phyloP scores from a whole-genome alignment of 2,888 invertebrate species.

The Salpingus planirostris region DNA sequence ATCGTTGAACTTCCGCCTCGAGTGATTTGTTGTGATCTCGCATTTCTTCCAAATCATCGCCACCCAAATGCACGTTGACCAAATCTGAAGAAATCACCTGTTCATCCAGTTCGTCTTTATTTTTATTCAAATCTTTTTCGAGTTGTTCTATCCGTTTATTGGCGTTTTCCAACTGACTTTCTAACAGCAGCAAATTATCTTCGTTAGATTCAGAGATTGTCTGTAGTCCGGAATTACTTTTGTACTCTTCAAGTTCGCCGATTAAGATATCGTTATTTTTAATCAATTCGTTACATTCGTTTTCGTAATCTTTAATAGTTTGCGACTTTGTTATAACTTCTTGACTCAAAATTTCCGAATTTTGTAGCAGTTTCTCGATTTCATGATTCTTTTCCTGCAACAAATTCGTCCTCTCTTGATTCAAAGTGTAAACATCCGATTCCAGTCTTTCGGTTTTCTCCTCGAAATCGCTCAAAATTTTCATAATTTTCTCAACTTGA shows the following conservation, averaged over 20 bases:
- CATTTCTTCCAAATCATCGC: slow-evolving; percentile 11
- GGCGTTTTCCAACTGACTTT: slow-evolving; percentile 52
- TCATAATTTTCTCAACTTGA: slow-evolving; percentile 48
- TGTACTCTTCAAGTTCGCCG: slow-evolving; percentile 54
- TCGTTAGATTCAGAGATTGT: slow-evolving; percentile 66
- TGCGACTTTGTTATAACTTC: slow-evolving; percentile 34
- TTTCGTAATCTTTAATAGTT: slow-evolving; percentile 44
- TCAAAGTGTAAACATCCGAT: slow-evolving; percentile 49
- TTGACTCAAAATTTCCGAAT: slow-evolving; percentile 35
- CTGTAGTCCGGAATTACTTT: slow-evolving; percentile 54
- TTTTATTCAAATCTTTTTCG: slow-evolving; percentile 25
- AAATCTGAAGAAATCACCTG: no score
- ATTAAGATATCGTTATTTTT: slow-evolving; percentile 64
- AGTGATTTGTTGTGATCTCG: no score
- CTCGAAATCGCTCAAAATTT: slow-evolving; percentile 49
- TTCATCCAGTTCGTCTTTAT: slow-evolving; percentile 1
- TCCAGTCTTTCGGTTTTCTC: slow-evolving; percentile 51
- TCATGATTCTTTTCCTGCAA: slow-evolving; percentile 36
- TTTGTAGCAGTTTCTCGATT: slow-evolving; percentile 36
- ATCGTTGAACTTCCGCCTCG: slow-evolving; percentile 33
- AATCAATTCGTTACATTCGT: slow-evolving; percentile 57
- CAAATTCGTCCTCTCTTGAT: slow-evolving; percentile 41
- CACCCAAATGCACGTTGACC: background rate
- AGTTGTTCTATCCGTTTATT: slow-evolving; percentile 39
- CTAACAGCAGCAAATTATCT: slow-evolving; percentile 55